Evolutionary conservation across 2,113 vertebrate genomes (phyloP).

Genomic region (Siniperca knerii): DNA sequence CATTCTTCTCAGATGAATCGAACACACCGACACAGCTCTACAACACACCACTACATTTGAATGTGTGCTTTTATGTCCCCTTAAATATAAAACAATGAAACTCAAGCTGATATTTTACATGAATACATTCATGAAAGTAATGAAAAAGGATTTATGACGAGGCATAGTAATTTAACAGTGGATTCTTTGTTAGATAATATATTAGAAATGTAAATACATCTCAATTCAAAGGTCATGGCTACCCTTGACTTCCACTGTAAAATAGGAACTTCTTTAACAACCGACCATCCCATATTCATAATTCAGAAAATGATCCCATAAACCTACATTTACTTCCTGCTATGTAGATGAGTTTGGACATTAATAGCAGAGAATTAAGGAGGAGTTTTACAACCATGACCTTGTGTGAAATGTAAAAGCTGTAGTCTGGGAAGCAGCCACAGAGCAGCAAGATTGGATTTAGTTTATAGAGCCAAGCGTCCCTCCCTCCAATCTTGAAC

Average conservation of each 20-base stretch:
- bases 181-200: background rate
- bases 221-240: slow-evolving; percentile 52
- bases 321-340: slow-evolving; percentile 65
- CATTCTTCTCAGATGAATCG: slow-evolving; percentile 27
- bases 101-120: slow-evolving; percentile 20
- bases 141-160: slow-evolving; percentile 32
- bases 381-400: slow-evolving; percentile 70
- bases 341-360: slow-evolving; percentile 72
- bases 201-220: slow-evolving; percentile 54
- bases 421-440: slow-evolving; percentile 36
- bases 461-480: slow-evolving; percentile 70
- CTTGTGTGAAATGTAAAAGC: slow-evolving; percentile 64
- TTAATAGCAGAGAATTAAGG: slow-evolving; percentile 64
- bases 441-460: slow-evolving; percentile 60
- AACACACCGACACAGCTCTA: slow-evolving; percentile 22
- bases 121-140: slow-evolving; percentile 36
- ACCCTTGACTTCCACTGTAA: slow-evolving; percentile 49
- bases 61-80: slow-evolving; percentile 32
- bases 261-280: slow-evolving; percentile 61
- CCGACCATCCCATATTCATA: slow-evolving; percentile 46
- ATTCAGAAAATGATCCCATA: slow-evolving; percentile 69
- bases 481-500: slow-evolving; percentile 49
- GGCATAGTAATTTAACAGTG: background rate
- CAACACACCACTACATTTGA: background rate
- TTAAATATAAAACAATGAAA: slow-evolving; percentile 26